Base-by-base conservation (phyloP, 2,888 invertebrate genomes). In the Eremobia ochroleuca region DNA sequence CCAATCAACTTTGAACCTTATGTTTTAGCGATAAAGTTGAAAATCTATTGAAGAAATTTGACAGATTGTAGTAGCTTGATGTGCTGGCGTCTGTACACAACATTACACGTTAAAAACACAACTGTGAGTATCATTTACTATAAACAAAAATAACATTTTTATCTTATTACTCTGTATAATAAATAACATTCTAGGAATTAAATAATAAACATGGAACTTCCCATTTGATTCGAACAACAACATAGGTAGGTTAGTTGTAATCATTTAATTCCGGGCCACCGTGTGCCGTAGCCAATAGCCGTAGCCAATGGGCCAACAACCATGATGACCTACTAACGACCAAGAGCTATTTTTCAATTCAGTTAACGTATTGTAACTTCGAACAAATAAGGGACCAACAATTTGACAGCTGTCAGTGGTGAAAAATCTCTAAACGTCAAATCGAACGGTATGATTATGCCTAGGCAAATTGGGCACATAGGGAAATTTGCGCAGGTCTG, bases 131-230 rank as follows among this genome's bases (percentile, higher is more conserved):
- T 31, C 1, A 74, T 62, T 64, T 49, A 58, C 8, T 65, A 58
- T 11, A 76, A 76, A 82, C 58, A 82, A 82, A 82, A 82, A 76
- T 64, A 78, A 78, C 25, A 40, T 58, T 40, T 52, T 75, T 64
- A 82, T 78, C 55, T 58, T 28, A 58, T 58, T 52, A 34, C 43
- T 49, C 4, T 18, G 76, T 43, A 11, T 37, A 73, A 40, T 49
- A 40, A 49, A 82, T n/a, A n/a, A n/a, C n/a, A 43, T 78, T 76
- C 82, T 25, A 18, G 49, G 76, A 58, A 82, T 58, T 65, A 49
- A 49, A 65, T 65, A 55, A 49, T 65, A 81, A 76, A 78, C 58
- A 76, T 34, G 78, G 49, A 65, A 78, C 49, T 82, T 52, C 58
- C 58, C 58, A 58, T 40, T 37, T 31, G 31, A 40, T 77, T n/a